Base-by-base conservation (phyloP, 2,113 vertebrate genomes). In the Aramus guarauna region DNA sequence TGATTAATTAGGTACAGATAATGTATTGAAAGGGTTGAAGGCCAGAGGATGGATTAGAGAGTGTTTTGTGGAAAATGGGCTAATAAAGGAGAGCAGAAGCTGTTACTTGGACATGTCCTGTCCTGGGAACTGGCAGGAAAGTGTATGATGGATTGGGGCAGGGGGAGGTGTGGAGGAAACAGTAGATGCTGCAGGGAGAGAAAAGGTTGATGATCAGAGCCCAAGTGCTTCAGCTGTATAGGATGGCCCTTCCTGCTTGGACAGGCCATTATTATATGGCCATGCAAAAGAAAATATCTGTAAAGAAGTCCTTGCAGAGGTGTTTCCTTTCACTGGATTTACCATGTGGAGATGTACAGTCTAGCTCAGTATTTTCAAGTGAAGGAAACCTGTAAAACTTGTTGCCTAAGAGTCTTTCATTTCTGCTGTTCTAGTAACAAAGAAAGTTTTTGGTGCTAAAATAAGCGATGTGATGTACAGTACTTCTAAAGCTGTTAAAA, bases 401-500 rank as follows among this genome's bases (percentile, higher is more conserved):
- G 1, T 85, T 81, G 81, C 67, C 34, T 80, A 30, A 90, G 29
- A 84, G 59, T 73, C 64, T 91, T 95, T 88, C 15, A 24, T 76
- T 92, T 76, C 63, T 94, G 63, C 78, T 53, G 96, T 94, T 92
- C 84, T 81, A 59, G 81, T 94, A 94, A 90, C 91, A 96, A 97
- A 95, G 76, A n/a, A 96, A 95, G 55, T 86, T 95, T 94, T 81
- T 92, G 86, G 94, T 96, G 94, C 88, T 97, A 96, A 97, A 97
- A 96, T 92, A 96, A 96, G 90, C n/a, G 2, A 32, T 90, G 85
- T 97, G 94, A 97, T 96, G 94, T 96, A 97, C 89, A 90, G 64
- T 91, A 86, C 87, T 96, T 96, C 92, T 85, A 95, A 97, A 96
- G 94, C 94, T 96, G 94, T 97, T 97, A 98, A 98, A 97, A 97